These are phyloP conservation scores for Vannuccia rotundouncinata DNA, from an alignment of 2,888 invertebrate genomes.

Conservation along the genomic window DNA sequence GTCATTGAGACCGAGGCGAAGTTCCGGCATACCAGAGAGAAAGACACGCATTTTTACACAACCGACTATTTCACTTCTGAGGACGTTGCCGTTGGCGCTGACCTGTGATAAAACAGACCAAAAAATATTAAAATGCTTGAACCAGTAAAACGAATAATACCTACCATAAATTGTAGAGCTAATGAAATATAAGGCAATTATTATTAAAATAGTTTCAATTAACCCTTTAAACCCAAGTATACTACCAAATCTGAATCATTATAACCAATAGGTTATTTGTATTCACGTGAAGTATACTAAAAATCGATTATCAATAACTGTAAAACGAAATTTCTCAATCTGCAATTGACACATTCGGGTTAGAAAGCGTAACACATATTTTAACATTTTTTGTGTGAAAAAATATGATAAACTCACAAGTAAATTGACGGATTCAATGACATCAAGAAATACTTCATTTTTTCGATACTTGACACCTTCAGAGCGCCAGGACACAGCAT, in stretches of 20 bases:
- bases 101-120: constrained; percentile 46
- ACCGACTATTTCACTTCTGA: constrained; percentile 94
- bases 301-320: too few relatives aligned
- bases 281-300: too few relatives aligned
- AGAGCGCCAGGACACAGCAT: constrained; percentile 96
- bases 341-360: too few relatives aligned
- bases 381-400: too few relatives aligned
- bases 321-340: too few relatives aligned
- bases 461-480: constrained; percentile 97
- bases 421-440: constrained; percentile 93
- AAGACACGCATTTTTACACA: constrained; percentile 98
- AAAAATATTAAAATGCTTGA: constrained; percentile 21
- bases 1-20: constrained; percentile 89
- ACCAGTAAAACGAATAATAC: not conserved
- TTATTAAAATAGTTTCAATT: not conserved
- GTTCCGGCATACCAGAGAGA: constrained; percentile 93
- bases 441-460: constrained; percentile 97
- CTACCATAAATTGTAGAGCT: not conserved
- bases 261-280: too few relatives aligned
- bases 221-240: not conserved
- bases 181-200: constrained; percentile 24
- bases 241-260: too few relatives aligned
- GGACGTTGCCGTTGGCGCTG: constrained; percentile 88
- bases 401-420: constrained; percentile 62
- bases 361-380: too few relatives aligned